Evolutionary conservation across 2,113 vertebrate species (phyloP).

Genomic region (Clarias batrachus): DNA sequence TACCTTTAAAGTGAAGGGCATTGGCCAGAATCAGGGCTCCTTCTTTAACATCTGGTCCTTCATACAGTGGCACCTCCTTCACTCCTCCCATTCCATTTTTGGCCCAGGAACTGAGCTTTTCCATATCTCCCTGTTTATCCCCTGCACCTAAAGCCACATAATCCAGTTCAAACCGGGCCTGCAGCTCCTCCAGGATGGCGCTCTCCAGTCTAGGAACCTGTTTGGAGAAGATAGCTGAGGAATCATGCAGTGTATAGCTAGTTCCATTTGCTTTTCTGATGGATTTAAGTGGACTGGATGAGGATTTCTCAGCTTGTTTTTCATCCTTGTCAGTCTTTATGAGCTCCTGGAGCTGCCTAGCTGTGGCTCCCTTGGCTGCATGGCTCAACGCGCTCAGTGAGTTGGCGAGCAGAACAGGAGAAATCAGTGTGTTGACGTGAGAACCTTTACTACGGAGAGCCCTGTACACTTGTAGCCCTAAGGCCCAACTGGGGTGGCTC

Average conservation of each 20-base stretch:
- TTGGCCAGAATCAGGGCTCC: slow-evolving; percentile 63
- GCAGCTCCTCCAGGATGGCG: slow-evolving; percentile 57
- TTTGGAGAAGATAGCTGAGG: slow-evolving; percentile 64
- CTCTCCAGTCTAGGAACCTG: slow-evolving; percentile 46
- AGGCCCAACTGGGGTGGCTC: slow-evolving; percentile 64
- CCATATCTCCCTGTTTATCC: slow-evolving; percentile 56
- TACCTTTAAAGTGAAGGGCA: slow-evolving; percentile 68
- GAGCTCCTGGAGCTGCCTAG: slow-evolving; percentile 59
- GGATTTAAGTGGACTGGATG: slow-evolving; percentile 51
- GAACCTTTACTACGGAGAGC: slow-evolving; percentile 50
- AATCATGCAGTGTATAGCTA: slow-evolving; percentile 56
- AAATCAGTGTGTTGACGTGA: slow-evolving; percentile 60
- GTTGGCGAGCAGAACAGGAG: slow-evolving; percentile 62
- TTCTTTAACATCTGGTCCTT: slow-evolving; percentile 51
- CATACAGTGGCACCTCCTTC: slow-evolving; percentile 47
- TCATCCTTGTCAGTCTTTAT: slow-evolving; percentile 33
- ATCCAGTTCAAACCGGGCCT: slow-evolving; percentile 52
- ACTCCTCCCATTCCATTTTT: slow-evolving; percentile 52
- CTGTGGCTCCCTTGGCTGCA: slow-evolving; percentile 58
- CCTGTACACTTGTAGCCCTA: slow-evolving; percentile 64
- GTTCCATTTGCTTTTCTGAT: slow-evolving; percentile 50
- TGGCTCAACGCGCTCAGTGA: slow-evolving; percentile 57
- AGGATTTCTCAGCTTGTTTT: slow-evolving; percentile 26
- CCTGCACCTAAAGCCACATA: slow-evolving; percentile 58
- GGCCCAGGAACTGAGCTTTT: slow-evolving; percentile 63